These are phyloP conservation scores for Eulemur rufifrons DNA, from an alignment of 2,113 vertebrate species.

Conservation along the genomic window DNA sequence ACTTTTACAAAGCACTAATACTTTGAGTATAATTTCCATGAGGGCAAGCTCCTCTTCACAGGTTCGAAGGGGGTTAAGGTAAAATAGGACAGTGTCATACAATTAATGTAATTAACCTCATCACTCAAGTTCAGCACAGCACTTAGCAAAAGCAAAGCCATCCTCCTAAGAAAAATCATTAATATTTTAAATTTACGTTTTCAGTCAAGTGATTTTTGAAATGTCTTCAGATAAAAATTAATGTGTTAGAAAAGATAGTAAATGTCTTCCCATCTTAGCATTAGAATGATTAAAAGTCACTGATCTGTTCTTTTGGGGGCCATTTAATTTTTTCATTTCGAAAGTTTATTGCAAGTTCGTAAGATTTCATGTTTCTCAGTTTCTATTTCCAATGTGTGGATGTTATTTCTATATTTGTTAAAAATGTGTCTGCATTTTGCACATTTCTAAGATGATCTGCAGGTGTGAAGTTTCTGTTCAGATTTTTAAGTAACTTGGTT, in stretches of 20 bases:
- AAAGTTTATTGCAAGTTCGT: constrained; percentile 74
- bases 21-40: neutral
- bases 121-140: neutral
- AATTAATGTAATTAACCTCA: neutral
- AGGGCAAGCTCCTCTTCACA: neutral
- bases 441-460: constrained; percentile 80
- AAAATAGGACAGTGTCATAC: neutral
- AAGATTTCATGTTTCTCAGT: constrained; percentile 73
- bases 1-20: neutral
- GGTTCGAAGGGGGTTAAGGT: neutral
- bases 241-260: constrained; percentile 55
- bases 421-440: constrained; percentile 79
- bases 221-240: constrained; percentile 68
- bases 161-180: neutral
- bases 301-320: constrained; percentile 56
- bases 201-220: constrained; percentile 50
- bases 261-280: constrained; percentile 52
- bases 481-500: constrained; percentile 72
- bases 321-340: constrained; percentile 71
- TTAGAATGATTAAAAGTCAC: constrained; percentile 68
- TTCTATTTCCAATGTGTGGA: constrained; percentile 79
- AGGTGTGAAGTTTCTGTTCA: constrained; percentile 79
- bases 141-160: neutral
- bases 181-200: constrained; percentile 56
- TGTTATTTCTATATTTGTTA: constrained; percentile 81